These are phyloP conservation scores for Remorina albescens DNA, from an alignment of 2,797 vertebrate genomes.

Conservation along the genomic window DNA sequence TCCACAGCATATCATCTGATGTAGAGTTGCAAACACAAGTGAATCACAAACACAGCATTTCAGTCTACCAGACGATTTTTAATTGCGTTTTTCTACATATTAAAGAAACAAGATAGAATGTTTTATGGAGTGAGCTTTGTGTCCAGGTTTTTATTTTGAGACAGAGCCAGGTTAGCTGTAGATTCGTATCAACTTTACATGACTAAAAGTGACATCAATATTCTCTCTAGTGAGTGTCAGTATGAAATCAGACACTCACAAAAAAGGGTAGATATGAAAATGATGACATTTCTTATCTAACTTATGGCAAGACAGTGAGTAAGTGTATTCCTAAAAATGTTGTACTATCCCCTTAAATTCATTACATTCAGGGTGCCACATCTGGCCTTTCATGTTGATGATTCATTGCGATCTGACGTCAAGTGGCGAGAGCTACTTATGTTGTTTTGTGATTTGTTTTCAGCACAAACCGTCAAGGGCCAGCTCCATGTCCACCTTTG, in stretches of 20 bases:
- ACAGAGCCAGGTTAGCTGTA: background rate
- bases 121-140: too few species aligned
- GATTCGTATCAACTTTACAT: background rate
- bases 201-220: background rate
- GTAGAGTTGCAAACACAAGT: constrained; percentile 3
- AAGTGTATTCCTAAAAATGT: background rate
- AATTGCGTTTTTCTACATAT: background rate
- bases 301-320: background rate
- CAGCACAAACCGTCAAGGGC: constrained; percentile 10
- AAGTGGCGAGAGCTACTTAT: constrained; percentile 8
- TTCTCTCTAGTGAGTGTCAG: background rate
- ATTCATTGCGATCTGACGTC: background rate
- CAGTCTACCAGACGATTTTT: background rate
- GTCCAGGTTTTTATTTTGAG: background rate
- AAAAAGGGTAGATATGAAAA: background rate
- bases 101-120: background rate
- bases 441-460: constrained; percentile 20
- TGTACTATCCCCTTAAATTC: background rate
- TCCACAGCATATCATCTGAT: constrained; percentile 3
- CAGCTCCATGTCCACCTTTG: constrained; percentile 18
- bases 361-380: background rate
- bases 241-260: background rate
- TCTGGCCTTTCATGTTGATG: background rate
- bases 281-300: background rate
- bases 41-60: constrained; percentile 7